Evolutionary conservation across 1,140 invertebrate genomes (phyloP).

Genomic region (Coenobita brevimanus): DNA sequence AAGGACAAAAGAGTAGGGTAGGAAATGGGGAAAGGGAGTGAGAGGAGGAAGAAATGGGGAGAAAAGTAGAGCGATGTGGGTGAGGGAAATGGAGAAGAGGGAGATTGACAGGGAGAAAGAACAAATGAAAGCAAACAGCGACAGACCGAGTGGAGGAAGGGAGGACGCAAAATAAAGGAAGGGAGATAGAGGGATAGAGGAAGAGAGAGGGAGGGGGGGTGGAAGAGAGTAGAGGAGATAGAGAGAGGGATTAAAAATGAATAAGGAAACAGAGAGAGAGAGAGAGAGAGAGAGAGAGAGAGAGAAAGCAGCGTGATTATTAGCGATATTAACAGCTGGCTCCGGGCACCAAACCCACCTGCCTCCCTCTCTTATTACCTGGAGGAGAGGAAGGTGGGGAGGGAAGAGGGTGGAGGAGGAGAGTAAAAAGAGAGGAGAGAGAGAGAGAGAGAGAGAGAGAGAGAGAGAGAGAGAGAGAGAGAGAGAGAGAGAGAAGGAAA

Average conservation of each 20-base stretch:
- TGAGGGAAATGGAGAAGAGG: not conserved
- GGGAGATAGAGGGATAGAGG: not conserved
- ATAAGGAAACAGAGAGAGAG: too few relatives aligned
- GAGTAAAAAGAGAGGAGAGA: too few relatives aligned
- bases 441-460: not conserved
- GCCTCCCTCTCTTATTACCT: not conserved
- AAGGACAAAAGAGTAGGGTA: not conserved
- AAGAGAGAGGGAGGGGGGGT: not conserved
- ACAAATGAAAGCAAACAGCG: too few relatives aligned
- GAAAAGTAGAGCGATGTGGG: not conserved
- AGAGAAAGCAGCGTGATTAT: not conserved
- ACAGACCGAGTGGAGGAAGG: not conserved
- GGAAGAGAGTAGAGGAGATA: not conserved
- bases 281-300: not conserved
- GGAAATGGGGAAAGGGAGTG: not conserved
- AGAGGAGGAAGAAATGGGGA: not conserved
- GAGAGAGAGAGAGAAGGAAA: not conserved
- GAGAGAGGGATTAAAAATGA: too few relatives aligned
- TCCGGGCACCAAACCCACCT: not conserved
- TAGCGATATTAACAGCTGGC: too few relatives aligned
- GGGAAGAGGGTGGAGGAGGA: not conserved
- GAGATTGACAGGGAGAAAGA: too few relatives aligned
- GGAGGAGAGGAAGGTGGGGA: not conserved
- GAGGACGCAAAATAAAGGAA: not conserved
- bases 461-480: conserved; percentile 26